A percentile compares a stretch with the other conserved stretches of the same genome.
These are phyloP conservation scores for Drosophila pachea DNA, from an alignment of 1,140 invertebrate species.

Conservation along the genomic window DNA sequence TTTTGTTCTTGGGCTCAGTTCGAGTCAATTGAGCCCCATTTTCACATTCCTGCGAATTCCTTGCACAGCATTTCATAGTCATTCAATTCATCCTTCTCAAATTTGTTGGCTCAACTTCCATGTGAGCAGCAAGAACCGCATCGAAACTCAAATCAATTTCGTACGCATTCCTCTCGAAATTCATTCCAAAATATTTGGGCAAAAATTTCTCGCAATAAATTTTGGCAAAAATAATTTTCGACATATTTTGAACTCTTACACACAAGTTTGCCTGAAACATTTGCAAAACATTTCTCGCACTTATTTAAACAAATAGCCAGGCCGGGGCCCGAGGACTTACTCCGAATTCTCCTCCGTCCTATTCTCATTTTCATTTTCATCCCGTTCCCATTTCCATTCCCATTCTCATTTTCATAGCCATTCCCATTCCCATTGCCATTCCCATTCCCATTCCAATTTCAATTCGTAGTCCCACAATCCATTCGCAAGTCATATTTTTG, in stretches of 20 bases:
- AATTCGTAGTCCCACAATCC: conserved; percentile 34
- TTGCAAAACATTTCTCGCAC: conserved; percentile 38
- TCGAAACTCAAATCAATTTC: neutral
- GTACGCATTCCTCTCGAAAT: neutral
- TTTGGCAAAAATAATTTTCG: neutral
- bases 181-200: neutral
- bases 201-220: neutral
- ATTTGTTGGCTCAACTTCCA: neutral
- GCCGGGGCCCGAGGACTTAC: conserved; percentile 7
- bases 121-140: neutral
- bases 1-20: too few relatives aligned
- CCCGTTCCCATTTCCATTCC: too few relatives aligned
- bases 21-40: too few relatives aligned
- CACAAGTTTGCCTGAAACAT: neutral
- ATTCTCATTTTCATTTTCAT: too few relatives aligned
- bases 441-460: conserved; percentile 2
- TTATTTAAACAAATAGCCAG: conserved; percentile 57
- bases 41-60: too few relatives aligned
- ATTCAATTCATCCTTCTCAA: too few relatives aligned
- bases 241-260: conserved; percentile 1
- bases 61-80: too few relatives aligned
- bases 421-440: conserved; percentile 6
- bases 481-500: conserved; percentile 73
- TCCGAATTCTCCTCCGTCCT: neutral
- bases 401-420: too few relatives aligned